Conservation (phyloP, 1,140 invertebrate genomes). For the Drosophila kikkawai region DNA sequence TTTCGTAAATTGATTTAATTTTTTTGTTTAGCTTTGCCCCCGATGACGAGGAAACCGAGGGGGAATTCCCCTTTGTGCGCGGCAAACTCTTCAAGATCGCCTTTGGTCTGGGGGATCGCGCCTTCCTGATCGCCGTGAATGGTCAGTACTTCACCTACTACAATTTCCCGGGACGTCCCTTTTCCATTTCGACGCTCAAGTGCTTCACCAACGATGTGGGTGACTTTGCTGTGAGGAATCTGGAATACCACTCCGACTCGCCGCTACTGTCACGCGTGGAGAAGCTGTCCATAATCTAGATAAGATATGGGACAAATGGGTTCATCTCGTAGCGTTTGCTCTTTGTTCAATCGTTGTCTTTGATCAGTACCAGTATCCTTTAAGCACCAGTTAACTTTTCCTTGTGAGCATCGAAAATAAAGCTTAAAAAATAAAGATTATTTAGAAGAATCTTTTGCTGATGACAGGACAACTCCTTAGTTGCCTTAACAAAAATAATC, state of each 20-base stretch:
- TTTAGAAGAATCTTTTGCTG: too few species aligned
- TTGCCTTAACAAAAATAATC: neutral
- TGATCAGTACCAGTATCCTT: conserved; percentile 30
- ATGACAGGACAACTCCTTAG: neutral
- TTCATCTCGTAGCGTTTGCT: conserved; percentile 3
- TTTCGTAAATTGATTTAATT: neutral
- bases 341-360: conserved; percentile 68
- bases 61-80: conserved; percentile 80
- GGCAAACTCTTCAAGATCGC: conserved; percentile 83
- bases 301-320: neutral
- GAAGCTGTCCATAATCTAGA: conserved; percentile 77
- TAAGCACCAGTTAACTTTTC: conserved; percentile 68
- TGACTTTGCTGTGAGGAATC: conserved; percentile 73
- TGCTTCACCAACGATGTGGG: conserved; percentile 78
- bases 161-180: conserved; percentile 74
- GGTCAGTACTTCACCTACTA: conserved; percentile 84
- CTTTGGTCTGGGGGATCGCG: conserved; percentile 80
- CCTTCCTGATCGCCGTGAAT: conserved; percentile 82
- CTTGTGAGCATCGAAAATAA: conserved; percentile 55
- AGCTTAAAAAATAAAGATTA: conserved; percentile 1
- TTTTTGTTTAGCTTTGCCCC: conserved; percentile 55
- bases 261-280: conserved; percentile 76
- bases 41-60: conserved; percentile 83
- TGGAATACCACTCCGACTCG: conserved; percentile 82
- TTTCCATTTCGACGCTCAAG: conserved; percentile 80